Conservation (phyloP, 2,888 invertebrate genomes). For the Neoitamus cyanurus region DNA sequence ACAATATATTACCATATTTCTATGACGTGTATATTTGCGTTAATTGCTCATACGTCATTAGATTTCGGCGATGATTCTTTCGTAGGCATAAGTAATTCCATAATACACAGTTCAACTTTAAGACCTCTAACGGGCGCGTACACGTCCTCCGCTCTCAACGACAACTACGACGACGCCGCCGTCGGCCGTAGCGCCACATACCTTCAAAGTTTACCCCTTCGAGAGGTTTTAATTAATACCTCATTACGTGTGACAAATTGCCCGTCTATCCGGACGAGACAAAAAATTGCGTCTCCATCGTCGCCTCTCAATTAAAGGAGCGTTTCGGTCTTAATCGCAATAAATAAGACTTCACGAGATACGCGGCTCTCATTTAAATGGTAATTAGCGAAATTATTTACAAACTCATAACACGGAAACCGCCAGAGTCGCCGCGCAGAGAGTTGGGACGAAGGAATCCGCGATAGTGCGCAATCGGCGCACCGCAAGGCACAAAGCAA, state of each 20-base stretch:
- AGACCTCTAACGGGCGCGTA: not conserved
- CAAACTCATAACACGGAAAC: slow-evolving; percentile 43
- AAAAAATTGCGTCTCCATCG: slow-evolving; percentile 36
- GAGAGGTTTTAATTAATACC: slow-evolving; percentile 32
- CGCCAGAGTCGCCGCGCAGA: slow-evolving; percentile 23
- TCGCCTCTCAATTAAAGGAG: slow-evolving; percentile 42
- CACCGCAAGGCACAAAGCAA: not conserved
- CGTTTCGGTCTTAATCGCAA: slow-evolving; percentile 39
- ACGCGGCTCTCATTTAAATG: slow-evolving; percentile 37
- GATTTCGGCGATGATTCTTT: no score
- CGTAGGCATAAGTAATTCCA: no score
- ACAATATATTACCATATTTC: no score
- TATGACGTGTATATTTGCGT: no score
- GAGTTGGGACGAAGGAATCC: slow-evolving; percentile 11
- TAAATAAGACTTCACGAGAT: slow-evolving; percentile 39
- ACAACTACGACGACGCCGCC: not conserved
- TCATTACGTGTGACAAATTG: slow-evolving; percentile 39
- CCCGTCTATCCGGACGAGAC: slow-evolving; percentile 30
- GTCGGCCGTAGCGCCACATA: not conserved
- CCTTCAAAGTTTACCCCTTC: slow-evolving; percentile 14
- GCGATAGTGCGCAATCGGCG: slow-evolving; percentile 32
- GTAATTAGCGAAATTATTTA: slow-evolving; percentile 43
- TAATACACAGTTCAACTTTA: no score
- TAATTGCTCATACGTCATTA: no score
- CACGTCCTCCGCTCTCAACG: not conserved